These are phyloP conservation scores for Coelopa frigida DNA, from an alignment of 1,140 invertebrate species.

Conservation along the genomic window DNA sequence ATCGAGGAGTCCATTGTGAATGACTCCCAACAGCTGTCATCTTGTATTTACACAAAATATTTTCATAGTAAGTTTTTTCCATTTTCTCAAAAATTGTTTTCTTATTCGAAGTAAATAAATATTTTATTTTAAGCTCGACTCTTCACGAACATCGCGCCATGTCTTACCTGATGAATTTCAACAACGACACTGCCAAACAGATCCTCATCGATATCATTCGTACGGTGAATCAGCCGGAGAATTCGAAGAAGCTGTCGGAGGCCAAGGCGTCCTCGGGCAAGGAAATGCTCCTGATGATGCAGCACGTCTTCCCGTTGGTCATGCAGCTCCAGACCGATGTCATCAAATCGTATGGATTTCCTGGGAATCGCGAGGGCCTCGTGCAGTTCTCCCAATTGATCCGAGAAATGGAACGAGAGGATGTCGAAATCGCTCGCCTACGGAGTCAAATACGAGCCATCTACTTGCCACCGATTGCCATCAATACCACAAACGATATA, in stretches of 20 bases:
- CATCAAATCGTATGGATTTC: constrained; percentile 72
- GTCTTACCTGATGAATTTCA: constrained; percentile 40
- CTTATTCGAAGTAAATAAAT: no score
- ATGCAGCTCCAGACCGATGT: constrained; percentile 75
- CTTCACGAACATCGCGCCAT: no score
- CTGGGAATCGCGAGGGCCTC: constrained; percentile 70
- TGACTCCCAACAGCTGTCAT: no score
- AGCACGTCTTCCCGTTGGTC: constrained; percentile 73
- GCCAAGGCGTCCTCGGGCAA: constrained; percentile 75
- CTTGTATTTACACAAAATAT: no score
- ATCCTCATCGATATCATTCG: constrained; percentile 64
- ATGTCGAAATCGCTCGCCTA: constrained; percentile 70
- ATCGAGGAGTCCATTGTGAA: no score
- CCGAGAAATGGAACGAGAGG: constrained; percentile 69
- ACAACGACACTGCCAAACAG: constrained; percentile 43
- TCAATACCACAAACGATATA: constrained; percentile 57
- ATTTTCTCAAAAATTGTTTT: no score
- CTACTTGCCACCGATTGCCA: constrained; percentile 72
- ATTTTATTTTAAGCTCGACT: no score
- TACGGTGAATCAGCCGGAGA: constrained; percentile 65
- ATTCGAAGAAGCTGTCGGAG: constrained; percentile 68
- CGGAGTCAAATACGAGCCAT: constrained; percentile 70
- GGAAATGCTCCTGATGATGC: constrained; percentile 90
- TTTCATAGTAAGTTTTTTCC: no score
- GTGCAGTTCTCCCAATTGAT: constrained; percentile 80